Evolutionary conservation across 2,888 invertebrate genomes (phyloP), one percentile per base, ranked within the genome.

Genomic region (Andrena camellia): DNA sequence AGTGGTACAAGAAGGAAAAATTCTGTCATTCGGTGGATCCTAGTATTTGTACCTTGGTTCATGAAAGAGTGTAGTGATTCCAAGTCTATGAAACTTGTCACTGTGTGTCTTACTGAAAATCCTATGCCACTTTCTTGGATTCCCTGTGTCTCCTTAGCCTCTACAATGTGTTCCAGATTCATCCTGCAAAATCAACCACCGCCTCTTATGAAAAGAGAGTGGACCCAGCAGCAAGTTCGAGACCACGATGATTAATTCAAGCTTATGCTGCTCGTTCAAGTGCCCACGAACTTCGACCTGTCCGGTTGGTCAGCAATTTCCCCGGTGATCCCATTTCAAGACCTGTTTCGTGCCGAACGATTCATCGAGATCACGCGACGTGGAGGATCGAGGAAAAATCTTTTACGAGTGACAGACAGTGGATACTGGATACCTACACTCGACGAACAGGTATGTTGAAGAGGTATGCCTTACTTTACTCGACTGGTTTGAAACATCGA

Each of bases 401-500:
- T 86, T 88, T 88, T 72, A 84, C 86, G 71, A 72, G 86, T 84
- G 87, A 90, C 88, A 82, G 79, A 68, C 52, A 66, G 70, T 57
- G 75, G 78, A 75, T 75, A 42, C 64, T 42, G 42, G 42, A 42
- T 42, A 42, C 42, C 42, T 42, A 17, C 42, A 42, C 17, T 42
- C 17, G 42, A 42, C 42, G 42, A 42, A 42, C 42, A 42, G 42
- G 54, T 64, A 7, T 29, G 57, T 10, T 8, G 23, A 64, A 33
- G 67, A 70, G 79, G 78, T 74, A 78, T 67, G 60, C 80, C 86
- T 81, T 81, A 69, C 75, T 76, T 73, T 69, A 35, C 17, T 31
- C 71, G 75, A 84, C 89, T 86, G 86, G 86, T 87, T 90, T 84
- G 69, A 76, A 85, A 87, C 79, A 79, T 77, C 82, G 87, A 87